Percentiles rank a stretch among this genome's conserved stretches.
Evolutionary conservation across 2,113 vertebrate species (phyloP).

Genomic region (Pomatostomus ruficeps): DNA sequence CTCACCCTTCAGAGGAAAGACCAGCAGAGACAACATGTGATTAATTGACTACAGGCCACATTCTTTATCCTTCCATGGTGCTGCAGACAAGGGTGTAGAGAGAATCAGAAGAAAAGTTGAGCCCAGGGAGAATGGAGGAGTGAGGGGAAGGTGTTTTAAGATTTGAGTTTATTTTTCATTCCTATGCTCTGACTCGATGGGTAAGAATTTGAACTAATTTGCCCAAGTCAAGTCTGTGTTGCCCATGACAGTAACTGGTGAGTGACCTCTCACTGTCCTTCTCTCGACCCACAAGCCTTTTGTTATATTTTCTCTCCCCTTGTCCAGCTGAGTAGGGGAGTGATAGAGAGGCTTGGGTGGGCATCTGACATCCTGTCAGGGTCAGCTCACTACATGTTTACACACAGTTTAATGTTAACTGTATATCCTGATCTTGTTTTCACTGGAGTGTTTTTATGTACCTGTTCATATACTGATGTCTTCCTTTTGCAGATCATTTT

Average conservation of each 20-base stretch:
- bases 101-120: neutral
- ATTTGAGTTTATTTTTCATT: neutral
- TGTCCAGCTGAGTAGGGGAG: neutral
- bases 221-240: neutral
- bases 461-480: neutral
- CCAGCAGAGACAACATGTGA: neutral
- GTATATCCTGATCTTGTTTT: neutral
- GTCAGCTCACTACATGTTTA: neutral
- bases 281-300: rapidly evolving
- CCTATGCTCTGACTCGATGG: neutral
- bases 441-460: neutral
- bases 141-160: neutral
- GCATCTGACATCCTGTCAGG: neutral
- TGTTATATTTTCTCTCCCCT: neutral
- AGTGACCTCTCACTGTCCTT: neutral
- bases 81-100: rapidly evolving
- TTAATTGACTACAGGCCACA: neutral
- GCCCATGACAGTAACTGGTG: rapidly evolving
- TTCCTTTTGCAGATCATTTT: neutral
- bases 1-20: neutral
- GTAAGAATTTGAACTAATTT: neutral
- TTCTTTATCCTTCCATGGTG: neutral
- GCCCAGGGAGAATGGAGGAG: neutral
- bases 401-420: neutral
- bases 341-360: neutral